Evolutionary conservation across 2,888 invertebrate genomes (phyloP).

Genomic region (Didymodactylos carnosus): DNA sequence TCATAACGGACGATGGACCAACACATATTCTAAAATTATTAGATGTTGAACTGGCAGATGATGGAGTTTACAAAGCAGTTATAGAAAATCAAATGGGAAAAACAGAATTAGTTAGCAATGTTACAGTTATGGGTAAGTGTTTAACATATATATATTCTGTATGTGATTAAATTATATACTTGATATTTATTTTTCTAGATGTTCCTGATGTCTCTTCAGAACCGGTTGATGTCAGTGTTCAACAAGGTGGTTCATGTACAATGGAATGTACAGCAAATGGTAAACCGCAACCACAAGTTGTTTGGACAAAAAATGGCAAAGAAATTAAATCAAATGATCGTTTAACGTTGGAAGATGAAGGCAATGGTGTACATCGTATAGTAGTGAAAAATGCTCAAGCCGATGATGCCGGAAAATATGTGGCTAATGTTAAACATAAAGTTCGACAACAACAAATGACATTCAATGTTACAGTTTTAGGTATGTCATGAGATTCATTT

Average conservation of each 20-base stretch:
- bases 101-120: neutral
- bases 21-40: neutral
- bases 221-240: neutral
- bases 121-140: neutral
- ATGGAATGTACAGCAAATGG: conserved; percentile 8
- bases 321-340: neutral
- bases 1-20: neutral
- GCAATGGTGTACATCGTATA: neutral
- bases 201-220: neutral
- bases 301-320: conserved; percentile 8
- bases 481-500: neutral
- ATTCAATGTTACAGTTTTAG: neutral
- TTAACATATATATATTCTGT: neutral
- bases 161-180: neutral
- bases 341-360: neutral
- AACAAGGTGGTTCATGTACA: conserved; percentile 1
- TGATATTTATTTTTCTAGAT: neutral
- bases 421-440: neutral
- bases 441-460: neutral
- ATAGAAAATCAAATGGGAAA: neutral
- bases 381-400: neutral
- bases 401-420: neutral
- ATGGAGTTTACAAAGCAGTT: neutral
- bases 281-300: conserved; percentile 10
- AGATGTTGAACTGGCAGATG: neutral